Base-by-base conservation (phyloP, 2,888 invertebrate genomes). In the Oasisia sp. region DNA sequence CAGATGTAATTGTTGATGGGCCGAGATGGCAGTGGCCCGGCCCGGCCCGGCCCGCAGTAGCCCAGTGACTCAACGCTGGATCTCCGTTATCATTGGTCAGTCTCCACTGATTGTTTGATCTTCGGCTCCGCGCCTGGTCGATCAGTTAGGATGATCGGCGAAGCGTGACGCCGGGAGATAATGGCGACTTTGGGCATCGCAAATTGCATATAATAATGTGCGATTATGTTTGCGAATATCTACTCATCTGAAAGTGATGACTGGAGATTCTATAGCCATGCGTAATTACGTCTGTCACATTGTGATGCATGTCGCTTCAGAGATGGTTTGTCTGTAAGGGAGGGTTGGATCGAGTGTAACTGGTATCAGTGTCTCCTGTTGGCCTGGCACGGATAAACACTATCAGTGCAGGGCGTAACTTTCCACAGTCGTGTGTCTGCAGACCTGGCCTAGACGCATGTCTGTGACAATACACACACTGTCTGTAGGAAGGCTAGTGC, bases 211-310 rank as follows among this genome's bases (percentile, higher is more conserved):
- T 74, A 74, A 74, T 74, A 74, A 74, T 74, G 74, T 27, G n/a
- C 27, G 74, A 74, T 74, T 74, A 74, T 74, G 74, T 74, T 74
- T 74, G 74, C 19, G 27, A 74, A 27, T 74, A 74, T 74, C 74
- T 74, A 74, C 74, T 74, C 74, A 74, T 74, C 74, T 74, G 74
- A 74, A 74, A 74, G 27, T 74, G 74, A 74, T 74, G 74, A 74
- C 74, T 74, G 74, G 27, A 74, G 74, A 74, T 74, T 74, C n/a
- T 0, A 74, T 74, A 27, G 74, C 74, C 74, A 27, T 19, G 74
- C 27, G 74, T 74, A 74, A 74, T 74, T 74, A 74, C 74, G n/a
- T 74, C 74, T 74, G 74, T 74, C 74, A 74, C 74, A 74, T 74
- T 74, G 74, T 74, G 74, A 74, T 74, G 27, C 27, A n/a, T 74